phyloP scores from a whole-genome alignment of 2,797 vertebrate species.

The Sitta carolinensis region DNA sequence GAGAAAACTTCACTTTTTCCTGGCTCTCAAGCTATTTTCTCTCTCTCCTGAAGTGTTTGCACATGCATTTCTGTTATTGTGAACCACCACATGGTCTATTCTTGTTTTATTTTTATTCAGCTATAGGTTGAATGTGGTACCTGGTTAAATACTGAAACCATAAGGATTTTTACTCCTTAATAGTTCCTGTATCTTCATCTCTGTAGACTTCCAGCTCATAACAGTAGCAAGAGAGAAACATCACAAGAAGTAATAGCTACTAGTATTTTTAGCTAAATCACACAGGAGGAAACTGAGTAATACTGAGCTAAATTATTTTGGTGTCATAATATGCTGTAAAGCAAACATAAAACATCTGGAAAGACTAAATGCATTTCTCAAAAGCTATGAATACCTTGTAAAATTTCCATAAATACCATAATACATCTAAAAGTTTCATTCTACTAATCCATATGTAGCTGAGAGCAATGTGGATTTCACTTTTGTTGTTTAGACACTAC shows the following conservation, averaged over 20 bases:
- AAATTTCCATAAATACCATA: neutral
- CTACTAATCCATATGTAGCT: neutral
- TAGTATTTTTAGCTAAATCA: neutral
- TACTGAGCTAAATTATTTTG: neutral
- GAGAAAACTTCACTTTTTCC: neutral
- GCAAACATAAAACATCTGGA: neutral
- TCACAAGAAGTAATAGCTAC: neutral
- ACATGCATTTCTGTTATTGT: neutral
- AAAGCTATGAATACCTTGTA: neutral
- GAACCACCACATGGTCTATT: neutral
- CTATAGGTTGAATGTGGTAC: neutral
- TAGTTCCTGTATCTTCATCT: neutral
- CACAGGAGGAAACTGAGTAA: neutral
- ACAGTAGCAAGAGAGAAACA: neutral
- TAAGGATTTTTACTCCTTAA: neutral
- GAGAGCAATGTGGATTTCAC: neutral
- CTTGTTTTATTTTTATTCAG: neutral
- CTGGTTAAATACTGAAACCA: neutral
- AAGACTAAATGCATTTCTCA: neutral
- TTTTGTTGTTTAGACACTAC: neutral
- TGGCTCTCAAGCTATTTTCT: neutral
- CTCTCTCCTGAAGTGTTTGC: neutral
- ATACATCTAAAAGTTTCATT: neutral
- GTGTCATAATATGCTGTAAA: constrained; percentile 1
- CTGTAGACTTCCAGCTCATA: neutral